phyloP scores from a whole-genome alignment of 2,113 vertebrate genomes.

The Syngnathus typhle region DNA sequence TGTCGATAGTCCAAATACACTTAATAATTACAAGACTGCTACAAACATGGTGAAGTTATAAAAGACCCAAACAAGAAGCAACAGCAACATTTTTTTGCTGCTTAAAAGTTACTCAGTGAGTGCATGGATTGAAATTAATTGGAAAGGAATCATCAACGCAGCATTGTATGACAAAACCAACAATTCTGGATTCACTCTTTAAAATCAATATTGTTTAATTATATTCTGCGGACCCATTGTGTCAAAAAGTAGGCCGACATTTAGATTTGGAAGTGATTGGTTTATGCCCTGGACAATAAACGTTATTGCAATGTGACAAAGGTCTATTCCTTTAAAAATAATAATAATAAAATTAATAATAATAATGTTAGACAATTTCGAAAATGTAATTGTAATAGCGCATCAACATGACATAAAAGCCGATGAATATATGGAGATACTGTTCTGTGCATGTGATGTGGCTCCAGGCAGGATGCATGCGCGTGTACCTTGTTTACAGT shows the following conservation, averaged over 20 bases:
- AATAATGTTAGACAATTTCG: neutral
- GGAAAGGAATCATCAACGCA: too few relatives aligned
- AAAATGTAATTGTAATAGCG: neutral
- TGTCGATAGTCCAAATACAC: neutral
- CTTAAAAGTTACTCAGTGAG: neutral
- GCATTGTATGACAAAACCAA: too few relatives aligned
- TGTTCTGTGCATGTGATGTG: neutral
- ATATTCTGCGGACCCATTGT: neutral
- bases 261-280: neutral
- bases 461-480: constrained; percentile 2
- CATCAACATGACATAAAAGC: neutral
- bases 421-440: neutral
- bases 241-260: constrained; percentile 3
- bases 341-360: too few relatives aligned
- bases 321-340: neutral
- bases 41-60: neutral
- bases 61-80: too few relatives aligned
- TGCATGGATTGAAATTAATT: neutral
- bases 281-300: neutral
- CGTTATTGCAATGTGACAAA: neutral
- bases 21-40: neutral
- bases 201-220: neutral
- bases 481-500: constrained; percentile 80
- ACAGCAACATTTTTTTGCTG: neutral
- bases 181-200: neutral